A percentile compares a stretch with the other conserved stretches of the same genome.
These are phyloP conservation scores for Urechis unicinctus DNA, from an alignment of 2,888 invertebrate species.

Conservation along the genomic window DNA sequence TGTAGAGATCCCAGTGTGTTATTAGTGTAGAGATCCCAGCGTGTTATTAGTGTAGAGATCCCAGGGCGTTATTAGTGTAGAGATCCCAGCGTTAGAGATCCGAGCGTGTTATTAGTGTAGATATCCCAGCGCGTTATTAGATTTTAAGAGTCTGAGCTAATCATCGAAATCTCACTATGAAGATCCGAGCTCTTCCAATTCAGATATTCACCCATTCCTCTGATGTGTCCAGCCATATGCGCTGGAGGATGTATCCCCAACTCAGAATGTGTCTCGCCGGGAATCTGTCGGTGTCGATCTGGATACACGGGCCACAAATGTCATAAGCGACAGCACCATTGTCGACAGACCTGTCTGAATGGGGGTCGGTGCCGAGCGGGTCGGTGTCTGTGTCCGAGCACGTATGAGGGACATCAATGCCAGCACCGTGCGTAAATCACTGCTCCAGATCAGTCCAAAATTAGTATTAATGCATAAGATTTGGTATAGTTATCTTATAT, in stretches of 20 bases:
- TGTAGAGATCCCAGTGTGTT: too few relatives aligned
- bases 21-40: too few relatives aligned
- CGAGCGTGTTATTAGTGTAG: too few relatives aligned
- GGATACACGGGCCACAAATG: conserved; percentile 29
- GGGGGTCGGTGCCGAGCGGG: conserved; percentile 38
- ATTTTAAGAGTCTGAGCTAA: too few relatives aligned
- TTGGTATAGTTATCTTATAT: too few relatives aligned
- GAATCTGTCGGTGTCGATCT: conserved; percentile 36
- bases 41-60: too few relatives aligned
- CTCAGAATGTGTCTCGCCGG: conserved; percentile 37
- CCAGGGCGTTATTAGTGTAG: too few relatives aligned
- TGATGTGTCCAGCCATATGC: conserved; percentile 36
- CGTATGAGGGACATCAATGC: conserved; percentile 33
- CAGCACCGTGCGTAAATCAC: conserved; percentile 30
- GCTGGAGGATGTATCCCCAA: conserved; percentile 35
- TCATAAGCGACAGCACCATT: conserved; percentile 2
- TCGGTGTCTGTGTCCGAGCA: conserved; percentile 37
- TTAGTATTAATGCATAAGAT: too few relatives aligned
- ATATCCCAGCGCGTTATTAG: too few relatives aligned
- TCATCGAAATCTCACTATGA: too few relatives aligned
- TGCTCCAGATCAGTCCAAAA: too few relatives aligned
- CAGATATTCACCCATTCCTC: neutral
- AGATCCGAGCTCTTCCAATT: neutral
- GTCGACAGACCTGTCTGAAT: conserved; percentile 30
- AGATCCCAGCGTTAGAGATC: too few relatives aligned